phyloP scores from a whole-genome alignment of 2,888 invertebrate species.

The Drosophila nr. medialis region DNA sequence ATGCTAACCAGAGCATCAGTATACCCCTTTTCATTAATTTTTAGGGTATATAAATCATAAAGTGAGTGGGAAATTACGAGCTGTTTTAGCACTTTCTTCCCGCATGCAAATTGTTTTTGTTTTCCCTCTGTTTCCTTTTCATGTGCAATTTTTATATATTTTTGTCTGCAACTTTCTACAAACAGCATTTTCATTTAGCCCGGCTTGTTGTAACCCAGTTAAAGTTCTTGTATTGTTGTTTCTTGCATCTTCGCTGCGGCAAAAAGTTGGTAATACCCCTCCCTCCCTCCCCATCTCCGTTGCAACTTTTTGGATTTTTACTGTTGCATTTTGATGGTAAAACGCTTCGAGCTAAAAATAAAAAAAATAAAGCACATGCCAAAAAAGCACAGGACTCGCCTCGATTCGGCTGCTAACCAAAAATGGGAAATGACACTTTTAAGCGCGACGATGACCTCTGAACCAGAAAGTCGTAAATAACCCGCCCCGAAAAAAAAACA shows the following conservation, averaged over 20 bases:
- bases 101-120: slow-evolving; percentile 31
- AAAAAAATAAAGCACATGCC: slow-evolving; percentile 10
- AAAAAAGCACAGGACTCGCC: slow-evolving; percentile 22
- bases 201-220: slow-evolving; percentile 73
- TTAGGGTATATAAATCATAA: background rate
- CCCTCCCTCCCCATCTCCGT: background rate
- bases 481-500: slow-evolving; percentile 26
- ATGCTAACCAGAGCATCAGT: background rate
- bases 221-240: slow-evolving; percentile 22
- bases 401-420: slow-evolving; percentile 20
- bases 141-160: slow-evolving; percentile 50
- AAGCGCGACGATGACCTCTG: slow-evolving; percentile 81
- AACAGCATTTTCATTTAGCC: slow-evolving; percentile 76
- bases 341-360: slow-evolving; percentile 56
- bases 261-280: slow-evolving; percentile 39
- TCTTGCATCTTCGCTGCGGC: slow-evolving; percentile 35
- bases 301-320: slow-evolving; percentile 36
- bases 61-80: background rate
- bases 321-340: slow-evolving; percentile 65
- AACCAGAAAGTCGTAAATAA: slow-evolving; percentile 84
- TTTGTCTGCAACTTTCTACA: slow-evolving; percentile 68
- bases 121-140: slow-evolving; percentile 36
- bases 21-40: background rate
- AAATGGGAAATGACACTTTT: slow-evolving; percentile 81
- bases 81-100: slow-evolving; percentile 40